These are phyloP conservation scores for Seira sanloemensis DNA, from an alignment of 2,888 invertebrate genomes.

Conservation along the genomic window DNA sequence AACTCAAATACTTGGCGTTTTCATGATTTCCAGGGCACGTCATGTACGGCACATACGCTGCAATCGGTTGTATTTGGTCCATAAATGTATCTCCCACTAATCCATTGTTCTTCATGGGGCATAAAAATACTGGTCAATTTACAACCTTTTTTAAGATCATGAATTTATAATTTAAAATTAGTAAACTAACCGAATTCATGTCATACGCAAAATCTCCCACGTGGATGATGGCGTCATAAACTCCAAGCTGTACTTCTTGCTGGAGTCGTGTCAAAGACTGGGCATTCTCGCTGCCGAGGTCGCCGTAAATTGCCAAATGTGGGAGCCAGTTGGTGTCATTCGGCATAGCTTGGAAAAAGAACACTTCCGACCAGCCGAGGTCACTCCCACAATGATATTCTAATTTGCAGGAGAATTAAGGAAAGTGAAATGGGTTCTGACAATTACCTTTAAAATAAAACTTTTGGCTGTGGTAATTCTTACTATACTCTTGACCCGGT, in stretches of 20 bases:
- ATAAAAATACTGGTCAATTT: neutral
- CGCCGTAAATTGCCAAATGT: constrained; percentile 91
- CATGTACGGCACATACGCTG: constrained; percentile 94
- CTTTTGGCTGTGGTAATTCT: neutral
- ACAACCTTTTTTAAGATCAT: neutral
- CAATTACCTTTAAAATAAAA: neutral
- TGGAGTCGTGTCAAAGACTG: constrained; percentile 90
- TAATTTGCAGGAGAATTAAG: constrained; percentile 74
- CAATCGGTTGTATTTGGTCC: constrained; percentile 92
- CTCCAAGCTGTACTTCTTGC: constrained; percentile 86
- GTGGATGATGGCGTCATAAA: constrained; percentile 92
- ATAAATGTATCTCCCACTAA: constrained; percentile 93
- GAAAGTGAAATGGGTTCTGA: too few species aligned
- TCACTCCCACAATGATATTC: constrained; percentile 89
- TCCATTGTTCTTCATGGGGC: constrained; percentile 80
- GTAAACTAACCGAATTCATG: constrained; percentile 82
- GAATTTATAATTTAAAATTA: neutral
- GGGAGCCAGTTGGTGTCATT: constrained; percentile 85
- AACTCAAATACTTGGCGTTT: constrained; percentile 29
- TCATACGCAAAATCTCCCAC: constrained; percentile 97
- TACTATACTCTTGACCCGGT: constrained; percentile 67
- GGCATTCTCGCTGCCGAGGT: constrained; percentile 95
- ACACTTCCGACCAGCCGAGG: constrained; percentile 88
- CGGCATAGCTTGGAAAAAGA: constrained; percentile 85
- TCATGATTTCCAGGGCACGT: constrained; percentile 84